Percentiles rank a stretch among this genome's conserved stretches.
phyloP scores from a whole-genome alignment of 2,797 vertebrate species.

The Melanotaenia boesemani region DNA sequence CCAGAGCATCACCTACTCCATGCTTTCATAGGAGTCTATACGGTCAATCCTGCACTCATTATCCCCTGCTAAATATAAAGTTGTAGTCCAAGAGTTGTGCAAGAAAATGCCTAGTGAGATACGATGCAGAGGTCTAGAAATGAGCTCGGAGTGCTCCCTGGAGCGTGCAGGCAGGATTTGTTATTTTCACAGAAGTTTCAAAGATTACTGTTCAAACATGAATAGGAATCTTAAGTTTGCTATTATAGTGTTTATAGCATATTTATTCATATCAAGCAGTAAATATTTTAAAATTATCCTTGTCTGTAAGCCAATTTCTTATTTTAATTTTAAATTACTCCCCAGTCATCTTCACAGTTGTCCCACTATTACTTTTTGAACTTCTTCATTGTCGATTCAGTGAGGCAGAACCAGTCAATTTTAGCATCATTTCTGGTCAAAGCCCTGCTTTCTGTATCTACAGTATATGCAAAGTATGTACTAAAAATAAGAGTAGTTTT shows the following conservation, averaged over 20 bases:
- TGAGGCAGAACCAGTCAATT: constrained; percentile 37
- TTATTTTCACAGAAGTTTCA: constrained; percentile 2
- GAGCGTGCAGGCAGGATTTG: constrained; percentile 2
- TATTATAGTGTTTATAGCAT: constrained; percentile 5
- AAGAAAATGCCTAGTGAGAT: constrained; percentile 30
- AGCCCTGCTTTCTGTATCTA: constrained; percentile 2
- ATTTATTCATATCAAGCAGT: constrained; percentile 5
- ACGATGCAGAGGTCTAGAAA: background rate
- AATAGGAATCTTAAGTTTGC: constrained; percentile 19
- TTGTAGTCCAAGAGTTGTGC: constrained; percentile 42
- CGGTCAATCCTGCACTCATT: constrained; percentile 40
- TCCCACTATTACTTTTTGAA: background rate
- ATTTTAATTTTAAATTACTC: background rate
- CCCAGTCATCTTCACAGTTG: background rate
- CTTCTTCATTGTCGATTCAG: constrained; percentile 35
- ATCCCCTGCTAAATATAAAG: constrained; percentile 49
- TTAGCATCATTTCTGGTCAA: constrained; percentile 38
- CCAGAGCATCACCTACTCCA: constrained; percentile 36
- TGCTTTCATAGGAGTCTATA: constrained; percentile 26
- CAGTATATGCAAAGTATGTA: constrained; percentile 37
- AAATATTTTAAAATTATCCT: background rate
- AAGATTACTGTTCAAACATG: background rate
- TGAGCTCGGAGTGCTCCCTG: constrained; percentile 5
- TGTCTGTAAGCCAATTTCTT: background rate
- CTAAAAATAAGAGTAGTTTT: constrained; percentile 25